These are phyloP conservation scores for Habrosyne pyritoides DNA, from an alignment of 2,888 invertebrate species.

Conservation along the genomic window DNA sequence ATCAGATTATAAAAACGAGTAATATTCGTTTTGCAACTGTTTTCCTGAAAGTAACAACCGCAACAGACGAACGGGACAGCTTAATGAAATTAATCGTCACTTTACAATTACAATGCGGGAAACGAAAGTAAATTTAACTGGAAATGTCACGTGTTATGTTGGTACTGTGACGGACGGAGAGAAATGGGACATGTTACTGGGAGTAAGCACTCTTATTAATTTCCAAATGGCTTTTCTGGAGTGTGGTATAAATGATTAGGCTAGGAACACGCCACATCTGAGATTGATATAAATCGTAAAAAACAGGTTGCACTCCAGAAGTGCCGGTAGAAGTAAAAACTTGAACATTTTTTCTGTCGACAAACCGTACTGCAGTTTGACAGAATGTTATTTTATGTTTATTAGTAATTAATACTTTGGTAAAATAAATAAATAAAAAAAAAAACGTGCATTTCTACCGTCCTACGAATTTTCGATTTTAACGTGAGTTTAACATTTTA, in stretches of 20 bases:
- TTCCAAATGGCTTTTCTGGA: neutral
- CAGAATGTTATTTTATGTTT: too few relatives aligned
- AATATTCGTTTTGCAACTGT: neutral
- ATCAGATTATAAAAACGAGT: neutral
- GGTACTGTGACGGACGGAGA: neutral
- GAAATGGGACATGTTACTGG: neutral
- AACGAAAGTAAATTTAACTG: conserved; percentile 7
- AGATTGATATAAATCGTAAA: too few relatives aligned
- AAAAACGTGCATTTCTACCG: too few relatives aligned
- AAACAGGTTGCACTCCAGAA: too few relatives aligned
- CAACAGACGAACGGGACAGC: conserved; percentile 24
- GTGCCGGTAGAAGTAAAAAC: too few relatives aligned
- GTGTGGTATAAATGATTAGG: neutral
- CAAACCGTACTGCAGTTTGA: too few relatives aligned
- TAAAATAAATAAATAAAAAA: too few relatives aligned
- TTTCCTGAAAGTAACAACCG: conserved; percentile 33
- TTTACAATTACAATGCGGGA: conserved; percentile 16
- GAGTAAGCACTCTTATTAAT: neutral
- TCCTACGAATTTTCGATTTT: too few relatives aligned
- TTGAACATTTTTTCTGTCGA: too few relatives aligned
- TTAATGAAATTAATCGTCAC: conserved; percentile 42
- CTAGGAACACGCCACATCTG: too few relatives aligned
- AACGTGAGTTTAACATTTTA: too few relatives aligned
- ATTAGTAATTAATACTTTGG: too few relatives aligned
- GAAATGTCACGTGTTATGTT: neutral